Conservation (phyloP, 2,113 vertebrate species). For the Corydoras sp. region DNA sequence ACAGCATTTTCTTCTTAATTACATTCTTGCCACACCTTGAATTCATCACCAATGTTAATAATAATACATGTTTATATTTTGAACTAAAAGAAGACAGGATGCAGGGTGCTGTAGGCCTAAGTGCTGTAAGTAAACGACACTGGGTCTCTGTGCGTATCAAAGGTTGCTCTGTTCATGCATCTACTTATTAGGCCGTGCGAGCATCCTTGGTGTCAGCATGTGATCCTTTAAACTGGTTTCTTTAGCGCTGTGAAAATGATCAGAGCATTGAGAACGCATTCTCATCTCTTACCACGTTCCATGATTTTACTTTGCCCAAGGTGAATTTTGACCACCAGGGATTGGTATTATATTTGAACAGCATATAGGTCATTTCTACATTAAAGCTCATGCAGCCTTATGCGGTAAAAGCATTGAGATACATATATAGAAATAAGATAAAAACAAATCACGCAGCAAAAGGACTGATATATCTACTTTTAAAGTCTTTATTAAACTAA, state of each 20-base stretch:
- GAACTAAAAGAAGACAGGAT: background rate
- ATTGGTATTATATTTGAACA: constrained; percentile 37
- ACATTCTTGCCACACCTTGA: too few species aligned
- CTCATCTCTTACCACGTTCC: background rate
- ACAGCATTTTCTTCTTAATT: too few species aligned
- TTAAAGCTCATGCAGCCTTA: constrained; percentile 15
- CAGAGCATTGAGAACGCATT: background rate
- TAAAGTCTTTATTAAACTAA: too few species aligned
- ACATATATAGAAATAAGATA: background rate
- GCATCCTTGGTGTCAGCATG: constrained; percentile 38
- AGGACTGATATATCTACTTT: too few species aligned
- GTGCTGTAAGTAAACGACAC: background rate
- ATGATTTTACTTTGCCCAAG: constrained; percentile 3
- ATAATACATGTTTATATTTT: background rate
- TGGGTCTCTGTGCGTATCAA: constrained; percentile 38
- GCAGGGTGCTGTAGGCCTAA: background rate
- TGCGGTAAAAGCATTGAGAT: background rate
- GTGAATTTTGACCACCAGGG: constrained; percentile 18
- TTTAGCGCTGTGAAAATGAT: background rate
- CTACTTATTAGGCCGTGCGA: constrained; percentile 32
- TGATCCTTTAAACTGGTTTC: constrained; percentile 38
- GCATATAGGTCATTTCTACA: constrained; percentile 35
- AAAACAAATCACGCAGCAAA: background rate
- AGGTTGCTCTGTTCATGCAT: constrained; percentile 42
- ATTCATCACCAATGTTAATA: background rate